These are phyloP conservation scores for Lophius piscatorius DNA, from an alignment of 2,113 vertebrate species.

Conservation along the genomic window DNA sequence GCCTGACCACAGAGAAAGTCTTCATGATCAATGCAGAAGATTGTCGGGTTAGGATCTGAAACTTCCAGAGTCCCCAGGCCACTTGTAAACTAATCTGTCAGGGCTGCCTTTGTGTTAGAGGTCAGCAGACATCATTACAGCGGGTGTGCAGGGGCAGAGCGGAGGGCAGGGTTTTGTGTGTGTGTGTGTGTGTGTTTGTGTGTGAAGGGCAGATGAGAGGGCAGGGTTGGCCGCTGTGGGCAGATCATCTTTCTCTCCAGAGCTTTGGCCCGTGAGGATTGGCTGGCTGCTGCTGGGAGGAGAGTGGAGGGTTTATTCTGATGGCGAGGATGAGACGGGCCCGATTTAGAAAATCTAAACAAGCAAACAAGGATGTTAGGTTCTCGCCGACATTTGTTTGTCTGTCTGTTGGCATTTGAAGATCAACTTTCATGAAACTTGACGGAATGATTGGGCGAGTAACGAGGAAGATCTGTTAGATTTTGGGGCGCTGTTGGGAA, in stretches of 20 bases:
- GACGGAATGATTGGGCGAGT: too few relatives aligned
- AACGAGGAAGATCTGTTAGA: too few relatives aligned
- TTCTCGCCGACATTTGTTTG: too few relatives aligned
- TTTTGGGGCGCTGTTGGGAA: too few relatives aligned
- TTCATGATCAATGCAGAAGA: conserved; percentile 68
- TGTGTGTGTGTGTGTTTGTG: conserved; percentile 35
- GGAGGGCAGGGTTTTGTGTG: conserved; percentile 48
- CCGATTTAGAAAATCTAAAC: too few relatives aligned
- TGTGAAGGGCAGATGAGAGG: conserved; percentile 78
- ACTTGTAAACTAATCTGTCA: conserved; percentile 78
- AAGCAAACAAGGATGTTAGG: too few relatives aligned
- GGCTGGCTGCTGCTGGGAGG: conserved; percentile 41
- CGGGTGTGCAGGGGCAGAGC: conserved; percentile 71
- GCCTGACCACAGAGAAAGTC: conserved; percentile 23
- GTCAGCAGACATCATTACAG: conserved; percentile 79
- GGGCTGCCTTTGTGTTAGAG: conserved; percentile 75
- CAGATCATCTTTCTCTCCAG: conserved; percentile 78
- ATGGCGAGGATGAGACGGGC: conserved; percentile 12
- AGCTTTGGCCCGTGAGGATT: conserved; percentile 64
- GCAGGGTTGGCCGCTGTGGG: conserved; percentile 67
- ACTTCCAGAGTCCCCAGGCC: conserved; percentile 68
- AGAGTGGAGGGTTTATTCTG: conserved; percentile 31
- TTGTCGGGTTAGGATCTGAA: conserved; percentile 57
- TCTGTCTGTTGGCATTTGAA: too few relatives aligned
- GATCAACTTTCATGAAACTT: too few relatives aligned